phyloP scores from a whole-genome alignment of 1,140 invertebrate genomes.

The Zaprionus taronus region DNA sequence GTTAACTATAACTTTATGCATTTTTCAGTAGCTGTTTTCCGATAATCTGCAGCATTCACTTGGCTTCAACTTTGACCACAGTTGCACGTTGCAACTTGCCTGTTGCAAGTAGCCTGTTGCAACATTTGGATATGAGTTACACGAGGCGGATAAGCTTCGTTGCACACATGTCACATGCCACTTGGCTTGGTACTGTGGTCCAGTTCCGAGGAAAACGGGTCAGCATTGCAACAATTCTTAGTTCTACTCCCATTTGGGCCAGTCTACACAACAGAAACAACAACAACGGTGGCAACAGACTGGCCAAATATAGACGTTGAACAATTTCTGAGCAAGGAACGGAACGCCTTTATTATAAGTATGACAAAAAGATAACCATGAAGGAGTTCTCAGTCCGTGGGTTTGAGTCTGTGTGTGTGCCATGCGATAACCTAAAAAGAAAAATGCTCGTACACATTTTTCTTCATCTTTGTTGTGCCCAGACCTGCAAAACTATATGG shows the following conservation, averaged over 20 bases:
- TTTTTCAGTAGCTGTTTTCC: constrained; percentile 30
- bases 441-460: constrained; percentile 66
- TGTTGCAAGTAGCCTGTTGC: constrained; percentile 20
- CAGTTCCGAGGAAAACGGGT: constrained; percentile 39
- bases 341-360: constrained; percentile 79
- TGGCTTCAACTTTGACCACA: constrained; percentile 70
- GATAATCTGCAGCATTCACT: constrained; percentile 38
- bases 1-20: constrained; percentile 26
- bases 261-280: constrained; percentile 16
- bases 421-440: constrained; percentile 78
- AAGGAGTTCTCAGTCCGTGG: constrained; percentile 35
- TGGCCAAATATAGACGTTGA: constrained; percentile 77
- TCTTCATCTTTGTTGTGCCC: constrained; percentile 37
- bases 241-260: constrained; percentile 46
- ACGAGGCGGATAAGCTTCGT: constrained; percentile 62
- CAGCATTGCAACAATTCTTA: constrained; percentile 43
- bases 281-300: constrained; percentile 21
- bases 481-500: neutral
- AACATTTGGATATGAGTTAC: constrained; percentile 63
- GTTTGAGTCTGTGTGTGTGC: constrained; percentile 54
- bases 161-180: constrained; percentile 74
- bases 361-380: constrained; percentile 56
- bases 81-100: constrained; percentile 1
- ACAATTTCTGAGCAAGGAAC: constrained; percentile 65
- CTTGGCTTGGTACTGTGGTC: constrained; percentile 25